Percentiles rank a stretch among this genome's conserved stretches.
phyloP scores from a whole-genome alignment of 2,888 invertebrate species.

The Miltochrista miniata region DNA sequence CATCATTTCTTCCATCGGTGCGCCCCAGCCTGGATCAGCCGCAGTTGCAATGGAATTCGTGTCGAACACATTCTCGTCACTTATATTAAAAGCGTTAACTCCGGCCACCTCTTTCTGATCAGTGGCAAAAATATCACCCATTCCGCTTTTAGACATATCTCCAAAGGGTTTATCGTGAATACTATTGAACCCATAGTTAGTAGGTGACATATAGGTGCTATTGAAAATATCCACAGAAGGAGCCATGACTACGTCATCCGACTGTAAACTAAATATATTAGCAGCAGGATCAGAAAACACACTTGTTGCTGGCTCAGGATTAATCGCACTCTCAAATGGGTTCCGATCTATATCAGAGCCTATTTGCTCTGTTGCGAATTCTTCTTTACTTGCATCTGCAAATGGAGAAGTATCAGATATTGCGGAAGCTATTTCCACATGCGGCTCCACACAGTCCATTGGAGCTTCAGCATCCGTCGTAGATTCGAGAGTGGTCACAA shows the following conservation, averaged over 20 bases:
- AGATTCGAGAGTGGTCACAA: slow-evolving; percentile 10
- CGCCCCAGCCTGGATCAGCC: slow-evolving; percentile 56
- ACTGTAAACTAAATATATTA: slow-evolving; percentile 49
- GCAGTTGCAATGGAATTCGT: slow-evolving; percentile 26
- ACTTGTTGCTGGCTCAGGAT: slow-evolving; percentile 26
- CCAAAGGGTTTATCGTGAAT: slow-evolving; percentile 31
- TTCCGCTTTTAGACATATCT: slow-evolving; percentile 15
- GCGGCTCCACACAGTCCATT: slow-evolving; percentile 70
- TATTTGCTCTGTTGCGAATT: slow-evolving; percentile 31
- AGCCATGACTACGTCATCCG: slow-evolving; percentile 43
- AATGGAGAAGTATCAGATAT: slow-evolving; percentile 62
- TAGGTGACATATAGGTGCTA: slow-evolving; percentile 31
- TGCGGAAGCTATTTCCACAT: slow-evolving; percentile 32
- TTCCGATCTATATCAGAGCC: slow-evolving; percentile 56
- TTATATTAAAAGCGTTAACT: slow-evolving; percentile 22
- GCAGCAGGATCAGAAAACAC: slow-evolving; percentile 35
- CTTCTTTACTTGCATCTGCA: slow-evolving; percentile 46
- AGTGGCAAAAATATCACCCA: slow-evolving; percentile 37
- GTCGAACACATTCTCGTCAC: slow-evolving; percentile 30
- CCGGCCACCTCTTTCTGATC: slow-evolving; percentile 18
- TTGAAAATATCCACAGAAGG: slow-evolving; percentile 35
- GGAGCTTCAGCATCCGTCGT: slow-evolving; percentile 41
- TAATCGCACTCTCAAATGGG: slow-evolving; percentile 59
- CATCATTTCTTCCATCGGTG: slow-evolving; percentile 51
- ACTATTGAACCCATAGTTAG: slow-evolving; percentile 32